Evolutionary conservation across 2,888 invertebrate species (phyloP).

Genomic region (Dioctria rufipes): DNA sequence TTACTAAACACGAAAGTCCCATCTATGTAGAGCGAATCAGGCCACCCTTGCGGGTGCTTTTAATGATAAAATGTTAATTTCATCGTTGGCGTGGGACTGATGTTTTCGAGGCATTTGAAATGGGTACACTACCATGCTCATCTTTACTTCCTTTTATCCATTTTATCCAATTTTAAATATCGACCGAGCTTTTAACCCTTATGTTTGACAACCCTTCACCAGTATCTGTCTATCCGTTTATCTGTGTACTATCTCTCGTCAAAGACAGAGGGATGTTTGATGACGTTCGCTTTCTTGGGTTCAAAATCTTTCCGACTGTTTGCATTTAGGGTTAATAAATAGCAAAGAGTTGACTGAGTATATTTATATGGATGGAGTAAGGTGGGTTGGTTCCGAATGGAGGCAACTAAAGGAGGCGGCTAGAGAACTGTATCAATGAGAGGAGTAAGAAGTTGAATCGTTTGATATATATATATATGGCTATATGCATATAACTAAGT

Average conservation of each 20-base stretch:
- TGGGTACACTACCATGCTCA: constrained; percentile 55
- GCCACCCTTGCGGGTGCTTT: constrained; percentile 57
- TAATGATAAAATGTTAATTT: constrained; percentile 60
- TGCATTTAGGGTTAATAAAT: constrained; percentile 60
- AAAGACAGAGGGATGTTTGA: constrained; percentile 57
- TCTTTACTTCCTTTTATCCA: constrained; percentile 59
- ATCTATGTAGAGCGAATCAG: constrained; percentile 46
- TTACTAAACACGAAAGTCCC: constrained; percentile 58
- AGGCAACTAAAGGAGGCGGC: no score
- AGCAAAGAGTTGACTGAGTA: constrained; percentile 55
- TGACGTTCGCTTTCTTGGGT: constrained; percentile 59
- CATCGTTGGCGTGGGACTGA: constrained; percentile 59
- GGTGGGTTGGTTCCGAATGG: no score
- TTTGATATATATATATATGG: constrained; percentile 17
- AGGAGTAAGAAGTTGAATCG: not conserved
- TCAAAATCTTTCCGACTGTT: constrained; percentile 59
- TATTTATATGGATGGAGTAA: no score
- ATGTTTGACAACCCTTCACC: constrained; percentile 59
- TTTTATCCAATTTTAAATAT: constrained; percentile 60
- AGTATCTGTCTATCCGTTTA: constrained; percentile 58
- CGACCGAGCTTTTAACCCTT: constrained; percentile 58
- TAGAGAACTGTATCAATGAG: no score
- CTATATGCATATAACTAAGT: no score
- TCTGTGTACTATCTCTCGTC: constrained; percentile 53
- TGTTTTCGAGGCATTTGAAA: constrained; percentile 58